Evolutionary conservation across 1,140 invertebrate genomes (phyloP).

Genomic region (Cotesia typhae): DNA sequence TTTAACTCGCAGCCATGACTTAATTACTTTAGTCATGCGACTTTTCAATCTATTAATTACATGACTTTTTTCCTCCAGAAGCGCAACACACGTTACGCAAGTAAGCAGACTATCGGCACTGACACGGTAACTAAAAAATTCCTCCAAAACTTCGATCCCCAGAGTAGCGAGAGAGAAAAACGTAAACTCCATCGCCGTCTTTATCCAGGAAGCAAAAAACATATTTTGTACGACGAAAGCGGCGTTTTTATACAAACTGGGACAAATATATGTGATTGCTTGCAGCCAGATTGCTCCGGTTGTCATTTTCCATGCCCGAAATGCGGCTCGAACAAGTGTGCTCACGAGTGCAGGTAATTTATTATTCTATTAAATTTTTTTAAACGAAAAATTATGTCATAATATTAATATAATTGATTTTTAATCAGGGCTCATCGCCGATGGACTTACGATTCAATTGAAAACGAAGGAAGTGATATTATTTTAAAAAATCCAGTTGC

Average conservation of each 20-base stretch:
- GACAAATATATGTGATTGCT: constrained; percentile 81
- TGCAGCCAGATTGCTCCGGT: constrained; percentile 74
- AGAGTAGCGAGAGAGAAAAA: constrained; percentile 61
- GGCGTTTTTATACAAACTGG: constrained; percentile 65
- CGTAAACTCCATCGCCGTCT: constrained; percentile 60
- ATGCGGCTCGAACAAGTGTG: constrained; percentile 74
- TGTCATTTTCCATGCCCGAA: constrained; percentile 83
- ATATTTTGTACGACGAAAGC: constrained; percentile 57
- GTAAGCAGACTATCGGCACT: constrained; percentile 41
- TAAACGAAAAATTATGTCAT: background rate
- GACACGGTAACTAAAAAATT: constrained; percentile 58
- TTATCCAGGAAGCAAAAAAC: constrained; percentile 52
- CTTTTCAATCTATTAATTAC: too few species aligned
- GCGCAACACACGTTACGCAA: constrained; percentile 40
- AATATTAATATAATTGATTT: constrained; percentile 23
- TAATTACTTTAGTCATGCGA: background rate
- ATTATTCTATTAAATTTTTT: background rate
- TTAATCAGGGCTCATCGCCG: constrained; percentile 56
- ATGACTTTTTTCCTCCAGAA: constrained; percentile 40
- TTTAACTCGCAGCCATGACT: background rate
- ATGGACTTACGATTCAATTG: constrained; percentile 59
- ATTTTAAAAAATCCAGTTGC: constrained; percentile 47
- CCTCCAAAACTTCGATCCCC: constrained; percentile 61
- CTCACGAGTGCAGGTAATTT: constrained; percentile 70
- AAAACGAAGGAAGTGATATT: constrained; percentile 58